A percentile compares a stretch with the other conserved stretches of the same genome.
Evolutionary conservation across 2,113 vertebrate species (phyloP).

Genomic region (Prionailurus bengalensis): DNA sequence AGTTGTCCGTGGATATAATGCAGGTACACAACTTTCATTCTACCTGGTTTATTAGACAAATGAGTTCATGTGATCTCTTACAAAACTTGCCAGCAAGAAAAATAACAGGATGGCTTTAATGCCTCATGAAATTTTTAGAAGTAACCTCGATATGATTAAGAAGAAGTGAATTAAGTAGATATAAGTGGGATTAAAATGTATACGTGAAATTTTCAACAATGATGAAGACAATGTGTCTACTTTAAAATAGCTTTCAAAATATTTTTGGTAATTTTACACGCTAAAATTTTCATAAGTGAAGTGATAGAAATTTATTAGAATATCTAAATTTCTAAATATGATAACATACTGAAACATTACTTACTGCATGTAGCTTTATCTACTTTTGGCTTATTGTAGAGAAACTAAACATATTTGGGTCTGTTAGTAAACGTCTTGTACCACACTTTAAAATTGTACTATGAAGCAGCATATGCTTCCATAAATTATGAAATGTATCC

Average conservation of each 20-base stretch:
- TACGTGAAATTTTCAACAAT: background rate
- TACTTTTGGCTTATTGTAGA: background rate
- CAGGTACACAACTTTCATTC: background rate
- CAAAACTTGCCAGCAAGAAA: background rate
- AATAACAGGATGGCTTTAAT: background rate
- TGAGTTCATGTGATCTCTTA: background rate
- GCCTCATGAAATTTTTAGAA: background rate
- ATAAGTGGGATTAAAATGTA: background rate
- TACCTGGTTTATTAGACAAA: background rate
- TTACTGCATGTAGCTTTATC: background rate
- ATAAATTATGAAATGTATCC: background rate
- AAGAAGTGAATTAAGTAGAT: background rate
- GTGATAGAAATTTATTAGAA: background rate
- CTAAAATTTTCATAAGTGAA: background rate
- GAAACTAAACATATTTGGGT: background rate
- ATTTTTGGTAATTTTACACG: background rate
- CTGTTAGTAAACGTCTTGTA: background rate
- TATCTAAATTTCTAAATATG: background rate
- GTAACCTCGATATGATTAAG: background rate
- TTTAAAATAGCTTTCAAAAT: background rate
- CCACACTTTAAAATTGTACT: background rate
- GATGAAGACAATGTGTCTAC: background rate
- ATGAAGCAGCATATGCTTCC: background rate
- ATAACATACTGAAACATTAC: background rate
- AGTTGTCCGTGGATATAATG: background rate